phyloP scores from a whole-genome alignment of 2,888 invertebrate genomes.

The Polydesmus complanatus region DNA sequence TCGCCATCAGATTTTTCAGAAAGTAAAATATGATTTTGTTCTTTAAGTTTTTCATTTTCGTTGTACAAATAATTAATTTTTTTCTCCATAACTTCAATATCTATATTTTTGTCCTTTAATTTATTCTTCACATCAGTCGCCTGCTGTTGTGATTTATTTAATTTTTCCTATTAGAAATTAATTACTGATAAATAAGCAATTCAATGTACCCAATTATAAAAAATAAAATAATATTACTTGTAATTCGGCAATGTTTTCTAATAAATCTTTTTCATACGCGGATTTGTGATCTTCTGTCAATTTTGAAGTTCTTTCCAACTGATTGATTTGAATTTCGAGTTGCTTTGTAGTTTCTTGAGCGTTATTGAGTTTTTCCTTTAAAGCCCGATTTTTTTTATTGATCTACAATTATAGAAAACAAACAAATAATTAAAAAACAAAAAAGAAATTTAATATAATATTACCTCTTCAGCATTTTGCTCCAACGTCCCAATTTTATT shows the following conservation, averaged over 20 bases:
- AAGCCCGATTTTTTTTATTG: neutral
- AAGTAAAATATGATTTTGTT: too few relatives aligned
- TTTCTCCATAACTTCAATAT: neutral
- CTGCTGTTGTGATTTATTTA: neutral
- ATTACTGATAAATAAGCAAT: neutral
- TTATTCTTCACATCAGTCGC: neutral
- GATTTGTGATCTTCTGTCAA: neutral
- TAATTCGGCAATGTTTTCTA: neutral
- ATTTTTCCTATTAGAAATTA: neutral
- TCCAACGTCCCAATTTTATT: neutral
- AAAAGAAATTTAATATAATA: neutral
- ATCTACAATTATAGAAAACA: neutral
- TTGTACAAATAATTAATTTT: neutral
- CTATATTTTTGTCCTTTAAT: neutral
- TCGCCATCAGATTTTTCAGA: neutral
- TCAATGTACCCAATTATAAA: neutral
- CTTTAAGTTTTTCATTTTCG: neutral
- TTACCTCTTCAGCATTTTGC: conserved; percentile 5
- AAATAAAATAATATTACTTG: neutral
- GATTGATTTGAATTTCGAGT: neutral
- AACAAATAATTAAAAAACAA: neutral
- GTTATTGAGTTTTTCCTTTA: neutral
- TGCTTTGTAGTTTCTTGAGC: neutral
- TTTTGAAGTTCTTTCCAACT: neutral
- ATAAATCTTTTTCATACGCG: neutral